phyloP scores from a whole-genome alignment of 2,113 vertebrate genomes.

The Aix galericulata region DNA sequence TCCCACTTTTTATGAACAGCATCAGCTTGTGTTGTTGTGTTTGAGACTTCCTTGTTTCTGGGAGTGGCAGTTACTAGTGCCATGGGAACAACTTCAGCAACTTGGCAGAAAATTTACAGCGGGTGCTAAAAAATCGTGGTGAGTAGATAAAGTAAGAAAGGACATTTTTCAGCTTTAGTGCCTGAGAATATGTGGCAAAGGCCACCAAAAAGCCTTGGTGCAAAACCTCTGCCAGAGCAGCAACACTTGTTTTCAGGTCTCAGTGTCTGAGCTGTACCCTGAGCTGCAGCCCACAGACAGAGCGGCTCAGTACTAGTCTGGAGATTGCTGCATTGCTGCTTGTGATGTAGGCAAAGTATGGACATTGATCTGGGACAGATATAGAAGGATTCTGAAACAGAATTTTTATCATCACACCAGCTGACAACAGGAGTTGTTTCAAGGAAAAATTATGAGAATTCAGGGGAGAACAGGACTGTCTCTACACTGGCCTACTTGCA shows the following conservation, averaged over 20 bases:
- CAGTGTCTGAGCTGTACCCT: not conserved
- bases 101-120: conserved; percentile 62
- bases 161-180: not conserved
- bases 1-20: not conserved
- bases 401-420: not conserved
- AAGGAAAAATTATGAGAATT: not conserved
- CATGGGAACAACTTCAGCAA: conserved; percentile 83
- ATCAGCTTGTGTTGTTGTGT: not conserved
- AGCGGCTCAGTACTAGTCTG: not conserved
- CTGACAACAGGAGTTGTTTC: not conserved
- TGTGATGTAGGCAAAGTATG: not conserved
- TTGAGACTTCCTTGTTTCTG: conserved; percentile 41
- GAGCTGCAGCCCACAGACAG: not conserved
- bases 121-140: not conserved
- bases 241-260: not conserved
- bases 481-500: not conserved
- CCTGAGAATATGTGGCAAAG: not conserved
- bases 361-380: not conserved
- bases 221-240: not conserved
- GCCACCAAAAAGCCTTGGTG: not conserved
- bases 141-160: not conserved
- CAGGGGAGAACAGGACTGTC: not conserved
- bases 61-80: conserved; percentile 80
- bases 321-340: not conserved
- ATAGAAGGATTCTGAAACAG: not conserved